A percentile compares a stretch with the other conserved stretches of the same genome.
These are phyloP conservation scores for Semnornis frantzii DNA, from an alignment of 2,113 vertebrate species.

Conservation along the genomic window DNA sequence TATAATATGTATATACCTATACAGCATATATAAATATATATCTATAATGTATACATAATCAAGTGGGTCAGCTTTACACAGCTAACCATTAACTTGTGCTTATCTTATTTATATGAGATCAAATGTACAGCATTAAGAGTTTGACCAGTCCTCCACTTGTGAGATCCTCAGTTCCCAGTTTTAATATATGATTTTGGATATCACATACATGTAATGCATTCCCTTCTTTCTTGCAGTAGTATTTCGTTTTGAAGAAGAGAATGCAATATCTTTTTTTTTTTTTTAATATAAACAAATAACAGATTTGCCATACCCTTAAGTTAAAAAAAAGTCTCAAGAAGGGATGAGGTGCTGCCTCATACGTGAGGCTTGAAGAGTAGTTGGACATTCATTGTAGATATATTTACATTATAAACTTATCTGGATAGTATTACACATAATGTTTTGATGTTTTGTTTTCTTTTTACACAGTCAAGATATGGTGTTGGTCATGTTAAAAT, in stretches of 20 bases:
- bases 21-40: slow-evolving; percentile 70
- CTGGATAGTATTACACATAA: slow-evolving; percentile 17
- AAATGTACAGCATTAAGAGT: slow-evolving; percentile 51
- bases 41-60: slow-evolving; percentile 57
- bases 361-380: slow-evolving; percentile 37
- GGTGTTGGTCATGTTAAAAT: slow-evolving; percentile 48
- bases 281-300: slow-evolving; percentile 9
- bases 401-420: slow-evolving; percentile 68
- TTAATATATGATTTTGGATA: slow-evolving; percentile 4
- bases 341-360: not conserved
- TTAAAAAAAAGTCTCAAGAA: slow-evolving; percentile 44
- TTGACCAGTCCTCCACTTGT: not conserved
- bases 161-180: not conserved
- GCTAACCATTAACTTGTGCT: slow-evolving; percentile 65
- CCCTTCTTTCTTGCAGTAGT: not conserved
- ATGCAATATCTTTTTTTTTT: not conserved
- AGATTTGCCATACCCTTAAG: slow-evolving; percentile 30
- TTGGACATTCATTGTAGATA: slow-evolving; percentile 62
- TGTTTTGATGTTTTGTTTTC: not conserved
- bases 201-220: not conserved
- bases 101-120: slow-evolving; percentile 54
- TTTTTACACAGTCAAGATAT: slow-evolving; percentile 17
- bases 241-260: slow-evolving; percentile 57
- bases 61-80: slow-evolving; percentile 54
- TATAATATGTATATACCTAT: slow-evolving; percentile 37